phyloP scores from a whole-genome alignment of 92 coral and sea anemone genomes.

The Phymanthus crucifer region DNA sequence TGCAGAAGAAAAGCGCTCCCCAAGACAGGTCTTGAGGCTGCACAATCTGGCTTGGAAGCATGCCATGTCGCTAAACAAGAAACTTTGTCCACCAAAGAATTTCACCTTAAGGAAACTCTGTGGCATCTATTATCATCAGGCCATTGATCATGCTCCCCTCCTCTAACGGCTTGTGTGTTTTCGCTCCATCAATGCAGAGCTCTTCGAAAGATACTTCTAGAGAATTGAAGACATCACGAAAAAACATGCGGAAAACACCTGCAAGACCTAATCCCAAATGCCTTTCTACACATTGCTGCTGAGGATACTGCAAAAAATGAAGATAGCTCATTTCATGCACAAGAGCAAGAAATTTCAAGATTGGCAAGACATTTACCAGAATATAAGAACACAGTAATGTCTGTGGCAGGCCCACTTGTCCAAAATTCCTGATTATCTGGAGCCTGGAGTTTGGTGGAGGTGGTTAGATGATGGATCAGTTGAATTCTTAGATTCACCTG shows the following conservation, averaged over 20 bases:
- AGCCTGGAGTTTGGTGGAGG: conserved; percentile 26
- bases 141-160: background rate
- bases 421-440: conserved; percentile 28
- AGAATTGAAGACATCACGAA: conserved; percentile 19
- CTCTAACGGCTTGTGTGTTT: conserved; percentile 25
- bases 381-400: conserved; percentile 15
- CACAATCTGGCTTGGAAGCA: background rate
- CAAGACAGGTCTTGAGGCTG: conserved; percentile 2
- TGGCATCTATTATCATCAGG: background rate
- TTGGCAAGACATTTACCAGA: conserved; percentile 27
- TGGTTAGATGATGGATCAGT: conserved; percentile 33
- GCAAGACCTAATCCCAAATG: conserved; percentile 26
- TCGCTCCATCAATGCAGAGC: conserved; percentile 31
- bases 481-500: conserved; percentile 28
- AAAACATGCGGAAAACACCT: background rate
- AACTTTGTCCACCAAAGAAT: background rate
- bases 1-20: conserved; percentile 31
- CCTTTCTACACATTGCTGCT: conserved; percentile 5
- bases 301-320: background rate
- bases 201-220: conserved; percentile 21
- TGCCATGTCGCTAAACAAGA: background rate
- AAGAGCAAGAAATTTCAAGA: conserved; percentile 26
- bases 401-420: conserved; percentile 38
- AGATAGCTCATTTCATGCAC: background rate
- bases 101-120: background rate